Evolutionary conservation across 2,113 vertebrate species (phyloP), one percentile per base, ranked within the genome.

Genomic region (Antechinus stuartii): DNA sequence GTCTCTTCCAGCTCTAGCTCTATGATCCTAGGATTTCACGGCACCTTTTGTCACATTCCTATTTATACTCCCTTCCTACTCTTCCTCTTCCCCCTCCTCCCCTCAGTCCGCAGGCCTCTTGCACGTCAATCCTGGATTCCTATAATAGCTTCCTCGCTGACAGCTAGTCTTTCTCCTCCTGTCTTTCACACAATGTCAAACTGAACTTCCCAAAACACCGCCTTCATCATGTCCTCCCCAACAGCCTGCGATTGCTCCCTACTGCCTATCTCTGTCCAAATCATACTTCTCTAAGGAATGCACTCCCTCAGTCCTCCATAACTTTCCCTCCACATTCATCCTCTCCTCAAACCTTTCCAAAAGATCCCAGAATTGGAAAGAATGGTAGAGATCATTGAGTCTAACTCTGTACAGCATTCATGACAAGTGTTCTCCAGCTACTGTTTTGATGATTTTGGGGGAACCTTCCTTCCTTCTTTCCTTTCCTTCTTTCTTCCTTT

Each of bases 21-120:
- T 55, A 68, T 35, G 61, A 68, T 35, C 30, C 61, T 35, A 68
- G 30, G 92, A 47, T 22, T 95, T 95, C 91, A 90, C 91, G 56
- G 94, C 61, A 52, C 91, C 61, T 76, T 92, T 56, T 47, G 90
- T 42, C 89, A 42, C 0, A 30, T 84, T 96, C 94, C 95, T 96
- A 95, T 95, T 97, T 97, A 96, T 96, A 96, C 53, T 54, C 92
- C 0, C 14, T n/a, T 94, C 84, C 57, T 93, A 50, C 68, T 22
- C 35, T 84, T 84, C 14, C 68, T 84, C 68, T 42, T 49, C 35
- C 56, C 91, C 91, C 26, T 0, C 54, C 1, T 84, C 76, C 54
- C 49, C 25, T 47, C 22, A 27, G 90, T 50, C 46, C 42, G 6
- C n/a, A 22, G 94, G 76, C 91, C 95, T 92, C 35, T 26, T 35